Evolutionary conservation across 2,888 invertebrate genomes (phyloP), one percentile per base, ranked within the genome.

Genomic region (Drosophila bunnanda): DNA sequence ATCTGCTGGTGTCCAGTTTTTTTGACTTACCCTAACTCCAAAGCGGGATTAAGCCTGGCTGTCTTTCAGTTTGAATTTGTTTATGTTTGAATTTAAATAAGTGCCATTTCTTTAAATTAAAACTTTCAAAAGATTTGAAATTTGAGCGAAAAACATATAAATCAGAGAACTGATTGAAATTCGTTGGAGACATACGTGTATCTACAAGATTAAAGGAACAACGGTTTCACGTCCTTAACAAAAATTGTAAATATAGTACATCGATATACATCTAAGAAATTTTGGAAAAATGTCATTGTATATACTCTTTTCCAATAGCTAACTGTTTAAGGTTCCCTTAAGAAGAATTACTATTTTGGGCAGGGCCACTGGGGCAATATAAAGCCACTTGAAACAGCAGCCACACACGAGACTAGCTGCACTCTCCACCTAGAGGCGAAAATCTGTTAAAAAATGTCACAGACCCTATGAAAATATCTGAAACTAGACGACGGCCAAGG

Each of bases 391-490:
- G 54, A 55, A 41, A n/a, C 25, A 34, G 15, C 22, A 25, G 30
- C 39, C 13, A 17, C 46, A 15, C 30, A 25, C 25, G 15, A 62
- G n/a, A 7, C 30, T 28, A 61, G 41, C 22, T 13, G 22, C 2
- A 39, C 15, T 30, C 25, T 3, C 13, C 36, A 22, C 36, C 30
- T 2, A 12, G 30, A 65, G 44, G 36, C 8, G 15, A 62, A 22
- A 48, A 20, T 12, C 25, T 25, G 12, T 32, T 25, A 48, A 48
- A 48, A 62, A 62, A 36, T 30, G 22, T 28, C 34, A 22, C 57
- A 15, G 28, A 38, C 36, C 12, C 43, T 44, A 56, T 39, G 55
- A 73, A 62, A 73, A 48, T 71, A 69, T 69, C 34, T 28, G 30
- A 32, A 48, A 57, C 52, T 32, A 60, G 38, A 39, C 28, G 32